Conservation (phyloP, 2,888 invertebrate genomes). For the Ectemnius cavifrons region DNA sequence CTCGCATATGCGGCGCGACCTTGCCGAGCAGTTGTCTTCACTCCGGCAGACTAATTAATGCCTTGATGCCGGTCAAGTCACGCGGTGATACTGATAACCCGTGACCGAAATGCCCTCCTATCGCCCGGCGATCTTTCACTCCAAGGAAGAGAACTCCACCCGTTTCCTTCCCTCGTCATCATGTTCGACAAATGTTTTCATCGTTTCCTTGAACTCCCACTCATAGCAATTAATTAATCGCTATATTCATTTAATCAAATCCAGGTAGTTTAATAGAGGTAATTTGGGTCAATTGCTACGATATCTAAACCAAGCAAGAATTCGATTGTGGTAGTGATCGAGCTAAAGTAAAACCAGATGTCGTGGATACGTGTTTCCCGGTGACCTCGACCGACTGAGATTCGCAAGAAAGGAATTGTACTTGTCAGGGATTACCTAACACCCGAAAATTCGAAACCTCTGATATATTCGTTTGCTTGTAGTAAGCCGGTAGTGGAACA, state of each 20-base stretch:
- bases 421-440: too few relatives aligned
- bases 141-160: too few relatives aligned
- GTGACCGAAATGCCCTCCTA: constrained; percentile 21
- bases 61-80: constrained; percentile 57
- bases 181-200: constrained; percentile 15
- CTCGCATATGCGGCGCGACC: constrained; percentile 54
- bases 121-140: neutral
- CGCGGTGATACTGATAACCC: constrained; percentile 42
- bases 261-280: constrained; percentile 54
- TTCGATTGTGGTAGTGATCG: constrained; percentile 40
- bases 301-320: constrained; percentile 46
- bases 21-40: constrained; percentile 72
- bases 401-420: too few relatives aligned
- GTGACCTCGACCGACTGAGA: too few relatives aligned
- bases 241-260: constrained; percentile 45
- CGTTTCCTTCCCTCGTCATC: constrained; percentile 13
- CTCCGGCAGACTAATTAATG: constrained; percentile 70
- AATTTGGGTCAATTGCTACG: constrained; percentile 53
- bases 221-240: constrained; percentile 38
- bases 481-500: too few relatives aligned
- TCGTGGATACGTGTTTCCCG: too few relatives aligned
- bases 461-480: too few relatives aligned
- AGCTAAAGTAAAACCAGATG: neutral
- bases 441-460: too few relatives aligned
- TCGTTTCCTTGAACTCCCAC: constrained; percentile 27